Evolutionary conservation across 2,888 invertebrate genomes (phyloP).

Genomic region (Pandemis heparana): DNA sequence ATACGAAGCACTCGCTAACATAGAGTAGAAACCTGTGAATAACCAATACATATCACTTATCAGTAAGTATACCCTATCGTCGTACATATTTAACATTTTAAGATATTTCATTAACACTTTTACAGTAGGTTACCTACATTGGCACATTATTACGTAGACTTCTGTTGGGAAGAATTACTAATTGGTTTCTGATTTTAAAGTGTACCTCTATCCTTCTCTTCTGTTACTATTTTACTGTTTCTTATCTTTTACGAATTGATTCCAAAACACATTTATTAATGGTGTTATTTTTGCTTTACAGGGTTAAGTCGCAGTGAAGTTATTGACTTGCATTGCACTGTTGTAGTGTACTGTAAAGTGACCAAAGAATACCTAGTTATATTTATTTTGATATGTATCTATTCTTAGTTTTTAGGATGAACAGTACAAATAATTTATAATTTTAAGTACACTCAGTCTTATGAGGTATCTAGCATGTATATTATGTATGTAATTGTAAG

Average conservation of each 20-base stretch:
- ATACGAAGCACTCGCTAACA: conserved; percentile 15
- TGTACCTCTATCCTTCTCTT: not conserved
- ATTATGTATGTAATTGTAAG: not conserved
- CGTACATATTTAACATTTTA: conserved; percentile 24
- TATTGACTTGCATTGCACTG: conserved; percentile 13
- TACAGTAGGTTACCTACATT: not conserved
- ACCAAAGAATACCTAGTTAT: conserved; percentile 37
- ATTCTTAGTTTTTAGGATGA: conserved; percentile 22
- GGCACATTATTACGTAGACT: not conserved
- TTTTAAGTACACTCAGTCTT: conserved; percentile 1
- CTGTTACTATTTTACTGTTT: conserved; percentile 7
- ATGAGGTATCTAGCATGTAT: not conserved
- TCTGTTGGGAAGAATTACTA: not conserved
- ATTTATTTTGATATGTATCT: conserved; percentile 11
- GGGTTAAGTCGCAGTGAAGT: conserved; percentile 56
- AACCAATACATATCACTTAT: conserved; percentile 46
- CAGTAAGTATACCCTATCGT: conserved; percentile 45
- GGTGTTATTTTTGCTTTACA: conserved; percentile 58
- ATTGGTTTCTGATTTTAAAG: not conserved
- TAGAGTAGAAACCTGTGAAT: conserved; percentile 48
- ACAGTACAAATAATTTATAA: conserved; percentile 30
- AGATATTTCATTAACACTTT: not conserved
- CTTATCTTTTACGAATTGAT: not conserved
- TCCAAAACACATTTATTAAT: conserved; percentile 20
- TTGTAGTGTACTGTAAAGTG: conserved; percentile 16